Conservation (phyloP, 2,888 invertebrate genomes). For the Gibbula magus region DNA sequence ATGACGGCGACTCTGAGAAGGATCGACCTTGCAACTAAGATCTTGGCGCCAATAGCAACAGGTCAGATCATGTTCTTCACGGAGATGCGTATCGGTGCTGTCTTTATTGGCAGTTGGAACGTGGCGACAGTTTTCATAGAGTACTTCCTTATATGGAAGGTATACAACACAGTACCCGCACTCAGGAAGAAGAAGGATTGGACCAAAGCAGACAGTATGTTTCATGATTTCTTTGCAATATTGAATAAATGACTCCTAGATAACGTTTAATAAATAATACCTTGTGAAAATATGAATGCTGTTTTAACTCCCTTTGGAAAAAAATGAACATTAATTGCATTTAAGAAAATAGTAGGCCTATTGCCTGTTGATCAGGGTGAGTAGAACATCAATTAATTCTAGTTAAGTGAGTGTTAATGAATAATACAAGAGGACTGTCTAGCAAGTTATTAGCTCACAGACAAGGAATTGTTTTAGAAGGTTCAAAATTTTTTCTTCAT, state of each 20-base stretch:
- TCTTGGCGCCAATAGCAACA: slow-evolving; percentile 77
- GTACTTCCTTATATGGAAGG: slow-evolving; percentile 74
- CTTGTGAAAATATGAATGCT: too few relatives aligned
- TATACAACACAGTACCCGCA: slow-evolving; percentile 75
- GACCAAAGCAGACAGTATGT: slow-evolving; percentile 38
- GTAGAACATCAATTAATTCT: too few relatives aligned
- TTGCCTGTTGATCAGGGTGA: too few relatives aligned
- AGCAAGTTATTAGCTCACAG: too few relatives aligned
- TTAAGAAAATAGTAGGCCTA: too few relatives aligned
- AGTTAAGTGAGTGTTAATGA: too few relatives aligned
- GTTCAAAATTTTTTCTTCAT: background rate
- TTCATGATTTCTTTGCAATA: background rate
- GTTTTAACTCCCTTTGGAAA: too few relatives aligned
- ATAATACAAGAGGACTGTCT: too few relatives aligned
- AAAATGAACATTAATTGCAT: too few relatives aligned
- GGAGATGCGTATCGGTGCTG: slow-evolving; percentile 62
- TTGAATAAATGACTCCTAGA: background rate
- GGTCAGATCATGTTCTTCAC: slow-evolving; percentile 76
- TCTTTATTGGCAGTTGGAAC: slow-evolving; percentile 76
- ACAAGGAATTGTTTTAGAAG: background rate
- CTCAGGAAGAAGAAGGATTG: slow-evolving; percentile 66
- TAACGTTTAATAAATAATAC: background rate
- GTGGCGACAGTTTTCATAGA: slow-evolving; percentile 76
- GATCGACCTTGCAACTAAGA: slow-evolving; percentile 76
- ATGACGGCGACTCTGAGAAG: slow-evolving; percentile 77